Base-by-base conservation (phyloP, 2,797 vertebrate species). In the Siniperca obscura region DNA sequence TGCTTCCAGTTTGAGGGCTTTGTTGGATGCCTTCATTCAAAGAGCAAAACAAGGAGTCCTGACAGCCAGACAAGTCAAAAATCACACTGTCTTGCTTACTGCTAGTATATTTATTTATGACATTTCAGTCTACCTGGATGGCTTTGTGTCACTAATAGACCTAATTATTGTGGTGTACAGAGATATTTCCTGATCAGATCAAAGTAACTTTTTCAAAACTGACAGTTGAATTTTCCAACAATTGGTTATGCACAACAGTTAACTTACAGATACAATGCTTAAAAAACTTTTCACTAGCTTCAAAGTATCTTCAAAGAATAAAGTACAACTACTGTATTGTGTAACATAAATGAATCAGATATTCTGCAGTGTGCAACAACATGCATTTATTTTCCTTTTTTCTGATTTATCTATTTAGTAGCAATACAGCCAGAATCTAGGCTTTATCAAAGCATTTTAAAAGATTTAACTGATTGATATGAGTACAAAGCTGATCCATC, bases 401-500 rank as follows among this genome's bases (percentile, higher is more conserved):
- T 46, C 7, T 4, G 0, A 25, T 21, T 12, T 61, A 36, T 36
- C 12, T 22, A 5, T 11, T 9, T 22, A 4, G 22, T 46, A 10
- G 12, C 50, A 22, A 22, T 11, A 12, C 3, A 66, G 8, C 16
- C 61, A 22, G 1, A 34, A 34, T 65, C n/a, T 25, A 25, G n/a
- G 44, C 27, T 38, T 48, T 30, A 8, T 22, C 9, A 34, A 21
- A 48, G 50, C 7, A 34, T 64, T 78, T 70, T 34, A 16, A 25
- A n/a, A 42, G n/a, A 44, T 57, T 40, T 27, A n/a, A n/a, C 11
- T 75, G 57, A 56, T 7, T 59, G 52, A 74, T 57, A 52, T 7
- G 25, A 71, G 27, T 14, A 65, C 40, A 60, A 42, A 70, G 64
- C 74, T 61, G 36, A 60, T 70, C 62, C 56, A 34, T 61, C 27